Evolutionary conservation across 2,888 invertebrate genomes (phyloP).

Genomic region (Leptinotarsa juncta): DNA sequence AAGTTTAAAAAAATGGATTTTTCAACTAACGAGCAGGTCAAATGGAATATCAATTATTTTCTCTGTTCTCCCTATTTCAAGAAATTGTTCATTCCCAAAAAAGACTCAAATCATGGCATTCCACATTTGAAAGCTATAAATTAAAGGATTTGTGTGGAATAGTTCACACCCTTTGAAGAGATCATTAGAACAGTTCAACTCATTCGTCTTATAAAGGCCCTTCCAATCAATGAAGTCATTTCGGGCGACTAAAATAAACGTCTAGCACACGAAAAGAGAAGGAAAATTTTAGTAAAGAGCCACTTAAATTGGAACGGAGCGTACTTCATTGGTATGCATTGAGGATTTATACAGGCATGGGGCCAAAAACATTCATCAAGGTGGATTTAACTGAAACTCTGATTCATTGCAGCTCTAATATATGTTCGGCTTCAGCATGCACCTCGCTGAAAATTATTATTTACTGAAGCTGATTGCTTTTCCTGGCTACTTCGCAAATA

Average conservation of each 20-base stretch:
- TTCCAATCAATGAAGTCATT: conserved; percentile 3
- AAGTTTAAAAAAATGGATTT: no score
- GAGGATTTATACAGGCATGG: conserved; percentile 68
- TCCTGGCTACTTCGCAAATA: conserved; percentile 55
- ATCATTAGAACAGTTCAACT: neutral
- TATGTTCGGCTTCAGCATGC: conserved; percentile 65
- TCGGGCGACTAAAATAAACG: neutral
- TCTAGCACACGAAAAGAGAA: conserved; percentile 45
- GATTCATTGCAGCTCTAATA: conserved; percentile 67
- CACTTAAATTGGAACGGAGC: conserved; percentile 61
- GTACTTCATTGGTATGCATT: conserved; percentile 68
- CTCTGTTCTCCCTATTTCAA: neutral
- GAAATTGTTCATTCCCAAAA: neutral
- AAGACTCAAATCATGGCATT: neutral
- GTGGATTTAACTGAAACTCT: conserved; percentile 68
- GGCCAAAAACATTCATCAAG: conserved; percentile 69
- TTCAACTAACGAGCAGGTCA: no score
- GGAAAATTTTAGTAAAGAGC: conserved; percentile 55
- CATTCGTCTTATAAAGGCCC: neutral
- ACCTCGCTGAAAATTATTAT: conserved; percentile 64
- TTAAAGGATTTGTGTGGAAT: no score
- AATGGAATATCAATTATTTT: no score
- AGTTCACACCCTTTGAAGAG: no score
- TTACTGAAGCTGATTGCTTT: conserved; percentile 63
- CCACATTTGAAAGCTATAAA: neutral